Conservation (phyloP, 2,113 vertebrate species). For the Callospermophilus lateralis region DNA sequence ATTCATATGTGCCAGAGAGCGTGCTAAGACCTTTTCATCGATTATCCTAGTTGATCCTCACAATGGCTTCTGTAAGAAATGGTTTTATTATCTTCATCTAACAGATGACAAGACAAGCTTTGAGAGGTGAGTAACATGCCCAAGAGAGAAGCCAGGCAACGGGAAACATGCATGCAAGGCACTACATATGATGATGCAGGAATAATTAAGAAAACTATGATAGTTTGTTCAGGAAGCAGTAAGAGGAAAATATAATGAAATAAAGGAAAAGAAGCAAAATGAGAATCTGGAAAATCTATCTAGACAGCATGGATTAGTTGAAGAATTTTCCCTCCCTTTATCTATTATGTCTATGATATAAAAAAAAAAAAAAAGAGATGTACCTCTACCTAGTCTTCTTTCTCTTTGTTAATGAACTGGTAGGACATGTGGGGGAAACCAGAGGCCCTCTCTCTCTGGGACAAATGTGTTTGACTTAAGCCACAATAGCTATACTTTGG, state of each 20-base stretch:
- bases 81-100: slow-evolving; percentile 47
- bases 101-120: background rate
- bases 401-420: background rate
- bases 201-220: background rate
- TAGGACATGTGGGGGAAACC: background rate
- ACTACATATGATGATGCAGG: background rate
- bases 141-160: background rate
- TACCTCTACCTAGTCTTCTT: background rate
- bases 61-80: background rate
- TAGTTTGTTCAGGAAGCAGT: background rate
- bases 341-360: background rate
- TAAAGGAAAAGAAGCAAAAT: background rate
- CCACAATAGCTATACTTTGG: background rate
- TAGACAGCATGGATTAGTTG: background rate
- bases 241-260: background rate
- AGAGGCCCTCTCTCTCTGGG: background rate
- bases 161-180: background rate
- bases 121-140: slow-evolving; percentile 20
- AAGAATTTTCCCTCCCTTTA: background rate
- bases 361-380: background rate
- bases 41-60: slow-evolving; percentile 47
- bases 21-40: background rate
- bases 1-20: background rate
- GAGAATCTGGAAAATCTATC: background rate
- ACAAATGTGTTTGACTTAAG: background rate